A percentile compares a stretch with the other conserved stretches of the same genome.
Conservation (phyloP, 1,140 invertebrate genomes). For the Drosophila virilis region DNA sequence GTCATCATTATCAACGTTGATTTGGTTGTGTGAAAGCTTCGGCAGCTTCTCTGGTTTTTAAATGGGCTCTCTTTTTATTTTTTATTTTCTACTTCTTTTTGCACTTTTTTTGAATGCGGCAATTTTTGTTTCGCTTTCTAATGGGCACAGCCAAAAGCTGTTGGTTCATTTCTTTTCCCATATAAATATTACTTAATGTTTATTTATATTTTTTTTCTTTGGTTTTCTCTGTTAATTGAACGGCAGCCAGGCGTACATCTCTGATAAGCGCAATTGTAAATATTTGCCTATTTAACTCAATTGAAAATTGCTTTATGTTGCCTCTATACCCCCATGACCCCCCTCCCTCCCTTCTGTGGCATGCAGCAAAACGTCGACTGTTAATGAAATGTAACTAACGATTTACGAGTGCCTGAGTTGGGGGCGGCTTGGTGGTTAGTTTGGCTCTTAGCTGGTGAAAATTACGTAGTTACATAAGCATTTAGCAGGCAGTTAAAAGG, state of each 20-base stretch:
- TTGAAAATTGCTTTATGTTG: slow-evolving; percentile 37
- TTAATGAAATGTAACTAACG: slow-evolving; percentile 47
- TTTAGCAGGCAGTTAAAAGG: slow-evolving; percentile 7
- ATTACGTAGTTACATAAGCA: slow-evolving; percentile 14
- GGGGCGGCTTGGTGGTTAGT: not conserved
- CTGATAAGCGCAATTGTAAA: slow-evolving; percentile 47
- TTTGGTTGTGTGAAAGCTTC: slow-evolving; percentile 42
- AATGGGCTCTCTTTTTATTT: slow-evolving; percentile 8
- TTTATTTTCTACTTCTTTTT: slow-evolving; percentile 22
- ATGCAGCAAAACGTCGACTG: slow-evolving; percentile 13
- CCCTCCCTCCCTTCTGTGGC: not conserved
- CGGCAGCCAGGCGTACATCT: slow-evolving; percentile 38
- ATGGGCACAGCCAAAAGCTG: slow-evolving; percentile 1
- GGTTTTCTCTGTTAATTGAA: slow-evolving; percentile 54
- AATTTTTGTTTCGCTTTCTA: slow-evolving; percentile 46
- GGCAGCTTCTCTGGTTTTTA: not conserved
- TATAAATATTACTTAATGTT: slow-evolving; percentile 22
- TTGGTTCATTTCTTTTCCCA: slow-evolving; percentile 23
- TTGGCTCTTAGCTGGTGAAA: not conserved
- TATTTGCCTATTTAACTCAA: slow-evolving; percentile 49
- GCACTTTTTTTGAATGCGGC: slow-evolving; percentile 54
- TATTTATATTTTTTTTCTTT: slow-evolving; percentile 26
- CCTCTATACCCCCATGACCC: not conserved
- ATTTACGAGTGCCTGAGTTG: slow-evolving; percentile 18
- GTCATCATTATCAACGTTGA: slow-evolving; percentile 29